phyloP scores from a whole-genome alignment of 2,888 invertebrate species.

The Agonopterix heracliana region DNA sequence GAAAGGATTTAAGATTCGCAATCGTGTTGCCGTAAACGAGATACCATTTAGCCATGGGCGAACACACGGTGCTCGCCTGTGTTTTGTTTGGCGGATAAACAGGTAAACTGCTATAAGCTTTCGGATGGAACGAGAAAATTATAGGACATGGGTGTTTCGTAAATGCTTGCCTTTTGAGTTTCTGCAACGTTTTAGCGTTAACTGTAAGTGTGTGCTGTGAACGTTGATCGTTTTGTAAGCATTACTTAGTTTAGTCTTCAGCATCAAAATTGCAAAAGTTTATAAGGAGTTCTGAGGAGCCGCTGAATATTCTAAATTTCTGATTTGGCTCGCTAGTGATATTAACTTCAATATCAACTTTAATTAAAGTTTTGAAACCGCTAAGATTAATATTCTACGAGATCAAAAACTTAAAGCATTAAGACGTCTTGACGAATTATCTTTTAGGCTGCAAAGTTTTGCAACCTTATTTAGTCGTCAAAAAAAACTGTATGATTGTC shows the following conservation, averaged over 20 bases:
- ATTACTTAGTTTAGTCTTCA: conserved; percentile 3
- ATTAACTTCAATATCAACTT: background rate
- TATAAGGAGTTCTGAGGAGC: conserved; percentile 4
- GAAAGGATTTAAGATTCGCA: conserved; percentile 61
- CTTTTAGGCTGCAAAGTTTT: too few species aligned
- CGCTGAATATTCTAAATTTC: background rate
- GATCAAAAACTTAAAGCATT: too few species aligned
- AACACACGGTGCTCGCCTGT: conserved; percentile 27
- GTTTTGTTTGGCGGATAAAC: conserved; percentile 40
- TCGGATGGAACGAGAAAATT: conserved; percentile 45
- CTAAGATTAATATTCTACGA: background rate
- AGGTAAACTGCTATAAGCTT: conserved; percentile 31
- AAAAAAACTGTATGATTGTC: too few species aligned
- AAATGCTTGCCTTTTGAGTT: conserved; percentile 10
- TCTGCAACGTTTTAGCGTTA: conserved; percentile 6
- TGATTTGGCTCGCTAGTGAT: background rate
- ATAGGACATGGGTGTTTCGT: conserved; percentile 27
- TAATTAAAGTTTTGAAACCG: background rate
- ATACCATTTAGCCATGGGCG: conserved; percentile 65
- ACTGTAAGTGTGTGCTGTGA: conserved; percentile 5
- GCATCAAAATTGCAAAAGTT: conserved; percentile 4
- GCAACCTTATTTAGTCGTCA: too few species aligned
- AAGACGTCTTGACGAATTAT: too few species aligned
- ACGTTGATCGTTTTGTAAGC: conserved; percentile 6
- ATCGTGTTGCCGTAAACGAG: conserved; percentile 63